These are phyloP conservation scores for Felis chaus DNA, from an alignment of 2,113 vertebrate species.

Conservation along the genomic window DNA sequence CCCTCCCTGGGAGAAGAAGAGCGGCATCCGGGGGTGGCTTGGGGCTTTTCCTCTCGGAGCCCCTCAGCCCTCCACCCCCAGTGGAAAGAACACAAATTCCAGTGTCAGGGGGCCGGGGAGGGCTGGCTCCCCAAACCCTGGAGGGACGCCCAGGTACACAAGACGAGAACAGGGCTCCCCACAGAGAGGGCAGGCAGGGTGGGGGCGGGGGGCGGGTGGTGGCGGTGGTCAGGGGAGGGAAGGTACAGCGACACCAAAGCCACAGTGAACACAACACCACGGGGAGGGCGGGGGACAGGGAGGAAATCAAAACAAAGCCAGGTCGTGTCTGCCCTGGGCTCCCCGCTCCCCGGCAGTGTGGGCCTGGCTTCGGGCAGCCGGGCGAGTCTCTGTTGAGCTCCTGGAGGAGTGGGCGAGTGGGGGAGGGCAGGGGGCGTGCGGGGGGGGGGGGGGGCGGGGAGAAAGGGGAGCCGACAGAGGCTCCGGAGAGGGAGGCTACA, in stretches of 20 bases:
- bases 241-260: constrained; percentile 84
- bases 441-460: not conserved
- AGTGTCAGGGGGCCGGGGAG: constrained; percentile 77
- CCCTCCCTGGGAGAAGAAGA: constrained; percentile 45
- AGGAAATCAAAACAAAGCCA: constrained; percentile 69
- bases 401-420: constrained; percentile 10
- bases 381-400: constrained; percentile 63
- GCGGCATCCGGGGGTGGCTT: constrained; percentile 40
- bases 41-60: not conserved
- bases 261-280: constrained; percentile 85
- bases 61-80: not conserved
- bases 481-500: constrained; percentile 85
- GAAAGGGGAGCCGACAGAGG: constrained; percentile 74
- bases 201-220: not conserved
- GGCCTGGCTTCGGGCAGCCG: constrained; percentile 55
- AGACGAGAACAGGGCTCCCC: constrained; percentile 81
- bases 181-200: constrained; percentile 75
- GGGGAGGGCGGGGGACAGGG: constrained; percentile 48
- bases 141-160: constrained; percentile 78
- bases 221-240: constrained; percentile 61
- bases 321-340: not conserved
- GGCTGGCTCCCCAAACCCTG: constrained; percentile 60
- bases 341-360: constrained; percentile 13
- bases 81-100: constrained; percentile 83
- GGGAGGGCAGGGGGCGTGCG: constrained; percentile 62